These are phyloP conservation scores for Sarcophaga subvicina DNA, from an alignment of 2,888 invertebrate species.

Conservation along the genomic window DNA sequence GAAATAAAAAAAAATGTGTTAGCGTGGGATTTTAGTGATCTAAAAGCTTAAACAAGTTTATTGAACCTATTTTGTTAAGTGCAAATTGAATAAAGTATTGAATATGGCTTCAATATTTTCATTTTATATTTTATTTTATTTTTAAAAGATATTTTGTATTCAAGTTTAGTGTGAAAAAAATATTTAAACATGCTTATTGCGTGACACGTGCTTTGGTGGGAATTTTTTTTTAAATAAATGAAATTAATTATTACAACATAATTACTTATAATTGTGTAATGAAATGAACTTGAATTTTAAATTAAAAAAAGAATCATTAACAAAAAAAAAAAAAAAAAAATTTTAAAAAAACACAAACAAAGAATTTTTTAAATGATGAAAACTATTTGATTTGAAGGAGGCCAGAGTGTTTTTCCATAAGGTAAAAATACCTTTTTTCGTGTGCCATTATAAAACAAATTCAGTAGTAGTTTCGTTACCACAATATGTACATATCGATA, in stretches of 20 bases:
- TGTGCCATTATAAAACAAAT: too few relatives aligned
- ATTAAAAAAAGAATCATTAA: constrained; percentile 41
- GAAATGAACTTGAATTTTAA: constrained; percentile 59
- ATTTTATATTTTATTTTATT: not conserved
- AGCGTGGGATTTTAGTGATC: not conserved
- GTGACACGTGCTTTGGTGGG: constrained; percentile 67
- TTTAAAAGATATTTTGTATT: constrained; percentile 7
- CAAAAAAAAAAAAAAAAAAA: constrained; percentile 11
- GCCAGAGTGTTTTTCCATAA: too few relatives aligned
- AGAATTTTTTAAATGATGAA: not conserved
- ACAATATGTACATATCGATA: too few relatives aligned
- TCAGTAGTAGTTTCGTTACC: too few relatives aligned
- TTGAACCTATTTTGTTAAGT: constrained; percentile 35
- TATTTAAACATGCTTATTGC: constrained; percentile 61
- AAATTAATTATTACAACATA: constrained; percentile 44
- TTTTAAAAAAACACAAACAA: not conserved
- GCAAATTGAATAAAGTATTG: constrained; percentile 19
- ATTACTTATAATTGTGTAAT: constrained; percentile 14
- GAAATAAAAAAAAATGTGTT: not conserved
- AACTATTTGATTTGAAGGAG: not conserved
- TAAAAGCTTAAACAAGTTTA: constrained; percentile 41
- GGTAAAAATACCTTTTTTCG: too few relatives aligned
- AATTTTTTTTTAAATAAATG: too few relatives aligned
- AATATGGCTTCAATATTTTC: constrained; percentile 22
- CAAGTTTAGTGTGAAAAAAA: constrained; percentile 2